Percentiles rank a stretch among this genome's conserved stretches.
Conservation (phyloP, 2,113 vertebrate genomes). For the Lycaon pictus region DNA sequence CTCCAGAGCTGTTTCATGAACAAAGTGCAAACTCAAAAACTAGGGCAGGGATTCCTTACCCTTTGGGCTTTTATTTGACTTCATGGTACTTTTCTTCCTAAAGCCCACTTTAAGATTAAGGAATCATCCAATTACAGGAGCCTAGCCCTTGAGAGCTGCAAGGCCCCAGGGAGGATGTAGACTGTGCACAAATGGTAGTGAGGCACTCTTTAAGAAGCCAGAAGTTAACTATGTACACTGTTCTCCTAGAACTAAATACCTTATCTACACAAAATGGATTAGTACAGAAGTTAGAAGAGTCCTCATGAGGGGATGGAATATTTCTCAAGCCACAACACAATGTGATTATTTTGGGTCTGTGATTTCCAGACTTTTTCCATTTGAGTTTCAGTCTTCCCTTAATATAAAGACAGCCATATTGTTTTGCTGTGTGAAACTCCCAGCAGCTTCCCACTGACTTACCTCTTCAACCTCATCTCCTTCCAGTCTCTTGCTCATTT, state of each 20-base stretch:
- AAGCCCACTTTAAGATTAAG: not conserved
- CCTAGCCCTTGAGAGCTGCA: not conserved
- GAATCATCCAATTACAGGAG: not conserved
- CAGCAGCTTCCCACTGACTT: not conserved
- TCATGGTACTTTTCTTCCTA: not conserved
- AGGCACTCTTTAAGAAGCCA: not conserved
- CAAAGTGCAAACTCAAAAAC: not conserved
- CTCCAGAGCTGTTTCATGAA: not conserved
- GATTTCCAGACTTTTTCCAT: not conserved
- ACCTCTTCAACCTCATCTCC: not conserved
- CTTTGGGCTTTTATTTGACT: not conserved
- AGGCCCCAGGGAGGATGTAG: not conserved
- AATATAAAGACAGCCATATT: not conserved
- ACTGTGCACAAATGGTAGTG: not conserved
- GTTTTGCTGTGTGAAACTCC: fast-evolving
- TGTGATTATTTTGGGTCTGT: not conserved
- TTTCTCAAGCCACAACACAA: not conserved
- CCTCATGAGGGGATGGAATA: not conserved
- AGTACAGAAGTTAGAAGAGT: not conserved
- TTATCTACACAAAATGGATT: not conserved
- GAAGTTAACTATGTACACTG: not conserved
- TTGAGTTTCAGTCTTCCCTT: not conserved
- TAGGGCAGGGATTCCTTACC: not conserved
- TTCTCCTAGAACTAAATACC: not conserved
- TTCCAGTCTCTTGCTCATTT: not conserved